Base-by-base conservation (phyloP, 2,888 invertebrate genomes). In the Adineta ricciae region DNA sequence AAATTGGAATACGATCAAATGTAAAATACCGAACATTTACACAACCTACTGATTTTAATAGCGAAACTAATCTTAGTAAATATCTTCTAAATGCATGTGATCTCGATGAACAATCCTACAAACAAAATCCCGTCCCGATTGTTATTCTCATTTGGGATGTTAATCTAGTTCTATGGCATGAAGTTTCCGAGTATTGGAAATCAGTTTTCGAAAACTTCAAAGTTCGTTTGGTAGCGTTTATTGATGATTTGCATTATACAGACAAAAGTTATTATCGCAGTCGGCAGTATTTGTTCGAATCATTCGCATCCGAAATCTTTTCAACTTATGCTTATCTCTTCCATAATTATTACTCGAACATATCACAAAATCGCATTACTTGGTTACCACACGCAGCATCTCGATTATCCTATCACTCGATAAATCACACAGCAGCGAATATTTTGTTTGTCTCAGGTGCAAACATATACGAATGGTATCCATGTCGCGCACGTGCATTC, bases 241-340 rank as follows among this genome's bases (percentile, higher is more conserved):
- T 73, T 41, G 73, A 73, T 73, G 73, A 73, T 73, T 38, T 73
- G 24, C 73, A 73, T 73, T 73, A 38, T 73, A 73, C 24, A 41
- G 9, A 36, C 24, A 41, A 73, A 38, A 8, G 38, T 2, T 9
- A 5, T 36, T 73, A n/a, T 73, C n/a, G 3, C 24, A 78, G n/a
- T 41, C 38, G 78, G 3, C 41, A 24, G 41, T 78, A 41, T 41
- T n/a, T 78, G 9, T 78, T 78, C 11, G 4, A 78, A 38, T 2
- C 0, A 0, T 0, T 78, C 11, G 16, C 64, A 64, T 41, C 24
- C 24, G 41, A 78, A 41, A 78, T 78, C n/a, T 78, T 78, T n/a
- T 41, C 78, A 21, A 78, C 41, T 9, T 78, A 78, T 41, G n/a
- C 41, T n/a, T 78, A 78, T 78, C 11, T 41, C 14, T 41, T 78